A percentile compares a stretch with the other conserved stretches of the same genome.
Evolutionary conservation across 2,797 vertebrate genomes (phyloP).

Genomic region (Bryconaethiops microstoma): DNA sequence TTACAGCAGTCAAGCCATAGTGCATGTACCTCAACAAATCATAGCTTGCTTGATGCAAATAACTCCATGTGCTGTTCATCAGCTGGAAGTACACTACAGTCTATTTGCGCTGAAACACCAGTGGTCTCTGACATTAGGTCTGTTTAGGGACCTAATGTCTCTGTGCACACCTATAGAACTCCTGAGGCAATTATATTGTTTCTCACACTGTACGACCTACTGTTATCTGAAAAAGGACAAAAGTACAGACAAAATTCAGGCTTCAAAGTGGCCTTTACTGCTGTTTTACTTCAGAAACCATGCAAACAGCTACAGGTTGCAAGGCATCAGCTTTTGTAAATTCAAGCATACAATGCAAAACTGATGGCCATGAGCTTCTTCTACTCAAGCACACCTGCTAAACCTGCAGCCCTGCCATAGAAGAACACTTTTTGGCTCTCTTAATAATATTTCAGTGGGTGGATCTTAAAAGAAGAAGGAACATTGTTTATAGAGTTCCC

Average conservation of each 20-base stretch:
- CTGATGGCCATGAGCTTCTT: not conserved
- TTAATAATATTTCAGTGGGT: too few relatives aligned
- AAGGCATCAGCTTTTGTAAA: not conserved
- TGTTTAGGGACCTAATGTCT: conserved; percentile 14
- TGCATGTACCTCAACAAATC: not conserved
- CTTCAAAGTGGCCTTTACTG: too few relatives aligned
- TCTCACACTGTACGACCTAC: too few relatives aligned
- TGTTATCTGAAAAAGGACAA: too few relatives aligned
- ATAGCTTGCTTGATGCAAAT: not conserved
- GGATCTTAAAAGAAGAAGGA: too few relatives aligned
- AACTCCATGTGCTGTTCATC: not conserved
- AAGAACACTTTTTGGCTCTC: too few relatives aligned
- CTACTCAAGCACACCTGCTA: too few relatives aligned
- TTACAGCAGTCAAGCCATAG: not conserved
- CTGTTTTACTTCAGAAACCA: not conserved
- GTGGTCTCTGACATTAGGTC: not conserved
- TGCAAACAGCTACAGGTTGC: not conserved
- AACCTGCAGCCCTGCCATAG: too few relatives aligned
- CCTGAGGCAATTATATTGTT: too few relatives aligned
- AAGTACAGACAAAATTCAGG: too few relatives aligned
- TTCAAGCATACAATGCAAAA: not conserved
- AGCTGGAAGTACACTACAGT: not conserved
- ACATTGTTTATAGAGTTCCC: too few relatives aligned
- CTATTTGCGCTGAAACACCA: conserved; percentile 1
- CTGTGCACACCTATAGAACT: too few relatives aligned